A percentile compares a stretch with the other conserved stretches of the same genome.
phyloP scores from a whole-genome alignment of 2,797 vertebrate species.

The Channa striata region DNA sequence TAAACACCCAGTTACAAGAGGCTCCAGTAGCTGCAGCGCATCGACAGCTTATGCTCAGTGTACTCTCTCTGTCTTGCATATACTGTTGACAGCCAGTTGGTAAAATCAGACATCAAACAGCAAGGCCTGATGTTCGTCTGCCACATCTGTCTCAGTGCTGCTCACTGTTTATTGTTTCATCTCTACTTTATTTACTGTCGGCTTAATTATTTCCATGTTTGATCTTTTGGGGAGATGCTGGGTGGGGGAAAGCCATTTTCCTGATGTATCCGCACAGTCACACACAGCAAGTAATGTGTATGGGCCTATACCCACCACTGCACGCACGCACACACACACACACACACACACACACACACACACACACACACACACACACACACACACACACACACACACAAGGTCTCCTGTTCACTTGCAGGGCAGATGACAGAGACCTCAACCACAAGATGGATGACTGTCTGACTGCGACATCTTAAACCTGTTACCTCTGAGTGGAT shows the following conservation, averaged over 20 bases:
- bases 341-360: constrained; percentile 21
- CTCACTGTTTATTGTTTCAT: constrained; percentile 81
- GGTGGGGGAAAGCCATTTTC: constrained; percentile 43
- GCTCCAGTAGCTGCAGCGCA: constrained; percentile 61
- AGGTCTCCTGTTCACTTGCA: constrained; percentile 56
- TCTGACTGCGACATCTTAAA: constrained; percentile 84
- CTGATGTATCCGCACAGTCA: constrained; percentile 43
- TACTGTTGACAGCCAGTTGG: constrained; percentile 67
- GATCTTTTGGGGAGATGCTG: constrained; percentile 63
- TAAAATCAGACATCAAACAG: constrained; percentile 74
- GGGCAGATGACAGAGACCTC: constrained; percentile 70
- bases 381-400: constrained; percentile 21
- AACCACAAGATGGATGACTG: constrained; percentile 80
- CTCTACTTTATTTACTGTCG: constrained; percentile 79
- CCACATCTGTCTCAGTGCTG: constrained; percentile 74
- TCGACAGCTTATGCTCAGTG: constrained; percentile 43
- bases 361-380: neutral
- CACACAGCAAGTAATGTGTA: constrained; percentile 34
- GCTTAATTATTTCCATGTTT: constrained; percentile 82
- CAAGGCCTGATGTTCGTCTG: constrained; percentile 61
- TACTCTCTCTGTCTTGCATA: constrained; percentile 44
- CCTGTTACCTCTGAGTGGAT: constrained; percentile 82
- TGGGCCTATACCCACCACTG: neutral
- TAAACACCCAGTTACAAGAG: constrained; percentile 15
- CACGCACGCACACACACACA: neutral